Percentiles rank a stretch among this genome's conserved stretches.
Evolutionary conservation across 92 coral and sea anemone genomes (phyloP).

Genomic region (Parazoanthus darwini): DNA sequence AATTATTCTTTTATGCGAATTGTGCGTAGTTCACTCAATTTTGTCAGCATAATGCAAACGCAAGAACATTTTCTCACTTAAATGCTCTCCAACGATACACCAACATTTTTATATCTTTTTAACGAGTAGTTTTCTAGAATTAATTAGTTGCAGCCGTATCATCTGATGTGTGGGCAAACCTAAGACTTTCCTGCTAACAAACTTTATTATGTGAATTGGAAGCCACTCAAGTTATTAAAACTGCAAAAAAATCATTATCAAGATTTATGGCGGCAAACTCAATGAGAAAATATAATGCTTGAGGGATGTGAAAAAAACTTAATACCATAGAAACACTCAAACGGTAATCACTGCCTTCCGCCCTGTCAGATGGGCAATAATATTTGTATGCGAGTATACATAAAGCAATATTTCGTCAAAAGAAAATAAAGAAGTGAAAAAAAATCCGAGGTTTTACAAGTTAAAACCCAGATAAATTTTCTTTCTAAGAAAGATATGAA

Average conservation of each 20-base stretch:
- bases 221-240: conserved; percentile 9
- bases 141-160: not conserved
- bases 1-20: not conserved
- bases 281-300: not conserved
- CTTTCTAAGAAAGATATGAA: too few species aligned
- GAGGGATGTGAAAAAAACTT: not conserved
- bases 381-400: not conserved
- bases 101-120: too few species aligned
- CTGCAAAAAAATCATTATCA: not conserved
- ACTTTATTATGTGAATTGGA: not conserved
- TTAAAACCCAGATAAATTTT: too few species aligned
- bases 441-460: too few species aligned
- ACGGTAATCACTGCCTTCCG: not conserved
- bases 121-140: not conserved
- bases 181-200: not conserved
- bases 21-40: not conserved
- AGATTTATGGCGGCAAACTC: not conserved
- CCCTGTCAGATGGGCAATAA: not conserved
- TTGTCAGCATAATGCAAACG: too few species aligned
- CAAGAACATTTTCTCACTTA: too few species aligned
- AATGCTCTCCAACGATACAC: not conserved
- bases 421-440: not conserved
- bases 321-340: not conserved
- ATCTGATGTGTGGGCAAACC: not conserved
- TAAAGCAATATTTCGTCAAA: not conserved